Evolutionary conservation across 2,113 vertebrate species (phyloP).

Genomic region (Urocitellus parryii): DNA sequence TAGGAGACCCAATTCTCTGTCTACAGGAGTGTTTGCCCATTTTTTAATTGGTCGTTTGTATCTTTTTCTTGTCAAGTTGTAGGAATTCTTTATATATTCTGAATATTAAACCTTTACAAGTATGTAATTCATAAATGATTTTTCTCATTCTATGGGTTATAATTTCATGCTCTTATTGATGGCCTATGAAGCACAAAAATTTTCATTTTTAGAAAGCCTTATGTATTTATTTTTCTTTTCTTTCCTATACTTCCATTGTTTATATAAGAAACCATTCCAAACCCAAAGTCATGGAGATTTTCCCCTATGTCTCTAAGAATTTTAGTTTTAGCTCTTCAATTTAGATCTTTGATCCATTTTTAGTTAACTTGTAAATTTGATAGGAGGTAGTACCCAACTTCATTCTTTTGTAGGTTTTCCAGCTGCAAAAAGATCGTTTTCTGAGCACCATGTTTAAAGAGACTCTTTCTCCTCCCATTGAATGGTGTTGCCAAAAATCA

Average conservation of each 20-base stretch:
- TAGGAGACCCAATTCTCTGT: not conserved
- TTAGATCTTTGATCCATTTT: not conserved
- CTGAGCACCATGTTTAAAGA: not conserved
- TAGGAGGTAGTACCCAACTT: not conserved
- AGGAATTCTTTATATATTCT: not conserved
- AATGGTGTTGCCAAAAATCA: not conserved
- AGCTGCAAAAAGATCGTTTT: not conserved
- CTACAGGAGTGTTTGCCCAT: not conserved
- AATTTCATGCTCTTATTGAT: not conserved
- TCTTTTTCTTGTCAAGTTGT: not conserved
- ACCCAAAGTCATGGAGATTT: not conserved
- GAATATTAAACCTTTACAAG: not conserved
- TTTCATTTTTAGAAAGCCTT: not conserved
- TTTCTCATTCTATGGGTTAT: not conserved
- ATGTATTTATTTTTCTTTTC: not conserved
- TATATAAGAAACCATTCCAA: constrained; percentile 10
- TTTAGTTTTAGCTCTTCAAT: not conserved
- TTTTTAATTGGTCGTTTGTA: not conserved
- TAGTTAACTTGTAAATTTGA: not conserved
- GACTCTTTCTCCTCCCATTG: not conserved
- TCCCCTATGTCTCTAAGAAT: not conserved
- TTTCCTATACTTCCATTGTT: not conserved
- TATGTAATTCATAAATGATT: not conserved
- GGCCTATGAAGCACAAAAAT: not conserved
- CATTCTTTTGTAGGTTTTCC: not conserved